phyloP scores from a whole-genome alignment of 2,888 invertebrate species.

The Resseliella maxima region DNA sequence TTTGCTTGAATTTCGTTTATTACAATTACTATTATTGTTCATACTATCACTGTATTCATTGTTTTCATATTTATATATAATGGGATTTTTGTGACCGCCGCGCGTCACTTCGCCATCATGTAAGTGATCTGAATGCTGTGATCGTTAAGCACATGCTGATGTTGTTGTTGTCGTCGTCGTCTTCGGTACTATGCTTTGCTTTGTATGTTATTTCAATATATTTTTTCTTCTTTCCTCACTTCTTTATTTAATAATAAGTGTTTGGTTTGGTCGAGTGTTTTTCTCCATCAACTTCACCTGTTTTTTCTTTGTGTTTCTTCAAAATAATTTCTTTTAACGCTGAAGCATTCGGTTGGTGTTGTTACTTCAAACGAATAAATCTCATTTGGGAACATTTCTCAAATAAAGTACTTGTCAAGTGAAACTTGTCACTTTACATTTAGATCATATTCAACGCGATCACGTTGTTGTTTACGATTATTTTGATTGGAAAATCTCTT shows the following conservation, averaged over 20 bases:
- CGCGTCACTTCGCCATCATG: slow-evolving; percentile 27
- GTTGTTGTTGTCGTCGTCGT: neutral
- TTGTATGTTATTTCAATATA: neutral
- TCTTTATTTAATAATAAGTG: slow-evolving; percentile 1
- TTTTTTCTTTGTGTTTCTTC: slow-evolving; percentile 33
- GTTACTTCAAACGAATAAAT: slow-evolving; percentile 6
- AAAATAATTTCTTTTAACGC: slow-evolving; percentile 27
- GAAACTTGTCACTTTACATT: too few relatives aligned
- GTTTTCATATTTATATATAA: slow-evolving; percentile 37
- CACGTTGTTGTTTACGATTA: too few relatives aligned
- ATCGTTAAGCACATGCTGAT: neutral
- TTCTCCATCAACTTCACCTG: neutral
- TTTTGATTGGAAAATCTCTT: too few relatives aligned
- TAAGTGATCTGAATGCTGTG: slow-evolving; percentile 30
- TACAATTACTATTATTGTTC: slow-evolving; percentile 44
- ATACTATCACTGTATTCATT: slow-evolving; percentile 41
- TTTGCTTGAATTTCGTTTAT: slow-evolving; percentile 44
- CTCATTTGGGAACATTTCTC: neutral
- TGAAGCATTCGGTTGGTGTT: neutral
- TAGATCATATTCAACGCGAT: too few relatives aligned
- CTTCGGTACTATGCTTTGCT: too few relatives aligned
- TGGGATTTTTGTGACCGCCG: slow-evolving; percentile 33
- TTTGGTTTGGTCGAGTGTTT: neutral
- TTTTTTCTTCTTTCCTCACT: neutral
- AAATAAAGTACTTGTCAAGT: too few relatives aligned